Evolutionary conservation across 2,797 vertebrate species (phyloP).

Genomic region (Sparidentex hasta): DNA sequence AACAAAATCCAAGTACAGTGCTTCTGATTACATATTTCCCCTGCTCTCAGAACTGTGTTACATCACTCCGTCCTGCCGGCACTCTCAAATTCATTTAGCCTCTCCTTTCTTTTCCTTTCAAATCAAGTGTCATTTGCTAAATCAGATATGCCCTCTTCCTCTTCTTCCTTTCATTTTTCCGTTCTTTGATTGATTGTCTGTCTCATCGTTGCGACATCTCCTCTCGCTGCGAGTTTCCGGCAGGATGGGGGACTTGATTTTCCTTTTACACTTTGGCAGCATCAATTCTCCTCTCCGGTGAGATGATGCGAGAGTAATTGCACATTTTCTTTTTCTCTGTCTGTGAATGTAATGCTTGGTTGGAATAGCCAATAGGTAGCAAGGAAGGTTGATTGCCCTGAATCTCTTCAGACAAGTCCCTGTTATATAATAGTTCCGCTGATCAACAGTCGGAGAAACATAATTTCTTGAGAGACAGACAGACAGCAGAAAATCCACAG

Average conservation of each 20-base stretch:
- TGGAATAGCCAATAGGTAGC: constrained; percentile 43
- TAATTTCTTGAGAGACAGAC: constrained; percentile 20
- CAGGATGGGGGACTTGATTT: constrained; percentile 44
- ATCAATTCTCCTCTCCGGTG: constrained; percentile 59
- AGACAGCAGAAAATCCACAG: background rate
- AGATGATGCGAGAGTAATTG: constrained; percentile 68
- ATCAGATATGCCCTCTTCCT: constrained; percentile 23
- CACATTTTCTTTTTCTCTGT: constrained; percentile 46
- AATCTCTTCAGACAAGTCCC: constrained; percentile 44
- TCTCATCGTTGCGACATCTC: constrained; percentile 44
- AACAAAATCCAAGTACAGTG: background rate
- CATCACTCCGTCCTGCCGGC: constrained; percentile 21
- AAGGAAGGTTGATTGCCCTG: constrained; percentile 45
- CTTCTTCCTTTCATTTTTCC: constrained; percentile 40
- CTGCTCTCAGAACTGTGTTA: constrained; percentile 5
- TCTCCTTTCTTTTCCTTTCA: constrained; percentile 16
- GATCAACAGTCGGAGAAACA: constrained; percentile 26
- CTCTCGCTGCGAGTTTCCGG: constrained; percentile 28
- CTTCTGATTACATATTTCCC: constrained; percentile 19
- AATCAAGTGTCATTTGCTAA: constrained; percentile 25
- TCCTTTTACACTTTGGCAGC: constrained; percentile 49
- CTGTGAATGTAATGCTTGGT: constrained; percentile 42
- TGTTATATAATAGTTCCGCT: constrained; percentile 23
- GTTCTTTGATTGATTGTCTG: constrained; percentile 62
- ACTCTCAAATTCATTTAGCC: constrained; percentile 30